Evolutionary conservation across 2,797 vertebrate species (phyloP).

Genomic region (Falco peregrinus): DNA sequence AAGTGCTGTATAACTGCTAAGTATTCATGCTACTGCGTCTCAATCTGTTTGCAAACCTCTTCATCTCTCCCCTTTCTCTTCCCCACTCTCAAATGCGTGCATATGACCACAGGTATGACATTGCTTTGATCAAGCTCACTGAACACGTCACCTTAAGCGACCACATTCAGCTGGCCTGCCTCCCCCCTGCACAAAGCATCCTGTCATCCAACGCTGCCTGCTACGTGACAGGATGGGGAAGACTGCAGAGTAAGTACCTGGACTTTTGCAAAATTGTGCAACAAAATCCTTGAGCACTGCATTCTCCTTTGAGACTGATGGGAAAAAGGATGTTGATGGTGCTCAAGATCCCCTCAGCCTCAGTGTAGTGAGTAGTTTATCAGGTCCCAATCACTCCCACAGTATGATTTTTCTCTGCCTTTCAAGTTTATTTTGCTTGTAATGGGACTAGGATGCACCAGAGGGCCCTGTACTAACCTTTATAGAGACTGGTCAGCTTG

Average conservation of each 20-base stretch:
- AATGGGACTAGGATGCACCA: background rate
- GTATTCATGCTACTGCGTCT: background rate
- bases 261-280: rapidly evolving
- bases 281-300: background rate
- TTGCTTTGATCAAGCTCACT: conserved; percentile 85
- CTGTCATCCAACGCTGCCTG: conserved; percentile 74
- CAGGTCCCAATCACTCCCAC: background rate
- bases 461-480: background rate
- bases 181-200: conserved; percentile 73
- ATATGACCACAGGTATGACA: conserved; percentile 74
- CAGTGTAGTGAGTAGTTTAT: background rate
- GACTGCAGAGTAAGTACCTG: conserved; percentile 77
- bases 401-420: background rate
- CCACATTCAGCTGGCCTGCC: conserved; percentile 78
- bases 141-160: conserved; percentile 65
- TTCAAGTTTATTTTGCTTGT: background rate
- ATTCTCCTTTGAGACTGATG: background rate
- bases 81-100: background rate
- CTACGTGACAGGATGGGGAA: conserved; percentile 87
- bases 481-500: background rate
- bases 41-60: background rate
- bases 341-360: background rate
- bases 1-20: background rate
- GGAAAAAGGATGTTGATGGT: background rate
- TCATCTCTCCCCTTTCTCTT: background rate